These are phyloP conservation scores for Caenorhabditis sp. DNA, from an alignment of 2,888 invertebrate species.

Conservation along the genomic window DNA sequence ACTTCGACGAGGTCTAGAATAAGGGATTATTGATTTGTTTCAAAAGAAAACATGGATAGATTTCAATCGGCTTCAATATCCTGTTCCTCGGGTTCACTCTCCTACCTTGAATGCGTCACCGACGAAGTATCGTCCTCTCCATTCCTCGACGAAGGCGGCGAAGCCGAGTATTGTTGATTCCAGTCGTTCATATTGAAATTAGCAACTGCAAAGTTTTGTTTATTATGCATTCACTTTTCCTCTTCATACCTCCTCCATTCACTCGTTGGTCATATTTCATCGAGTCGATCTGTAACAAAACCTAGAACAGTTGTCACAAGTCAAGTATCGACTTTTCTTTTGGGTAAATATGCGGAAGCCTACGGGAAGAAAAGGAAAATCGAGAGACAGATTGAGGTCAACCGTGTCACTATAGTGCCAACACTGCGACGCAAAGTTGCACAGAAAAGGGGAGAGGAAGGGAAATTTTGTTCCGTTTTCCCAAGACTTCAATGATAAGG, in stretches of 20 bases:
- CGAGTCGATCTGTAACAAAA: conserved; percentile 55
- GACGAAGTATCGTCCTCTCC: conserved; percentile 62
- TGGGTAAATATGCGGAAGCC: conserved; percentile 47
- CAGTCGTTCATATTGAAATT: conserved; percentile 60
- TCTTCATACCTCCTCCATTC: conserved; percentile 45
- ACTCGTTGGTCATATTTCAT: conserved; percentile 64
- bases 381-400: conserved; percentile 51
- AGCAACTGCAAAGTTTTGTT: conserved; percentile 23
- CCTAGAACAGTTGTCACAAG: not conserved
- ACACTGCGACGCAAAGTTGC: conserved; percentile 57
- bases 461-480: conserved; percentile 28
- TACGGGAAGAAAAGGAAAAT: conserved; percentile 11
- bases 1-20: conserved; percentile 61
- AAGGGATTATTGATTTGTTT: not conserved
- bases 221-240: not conserved
- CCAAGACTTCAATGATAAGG: conserved; percentile 3
- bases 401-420: conserved; percentile 65
- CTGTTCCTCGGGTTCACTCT: not conserved
- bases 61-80: conserved; percentile 4
- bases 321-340: conserved; percentile 38
- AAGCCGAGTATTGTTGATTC: conserved; percentile 42
- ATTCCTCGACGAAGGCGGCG: conserved; percentile 64
- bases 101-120: conserved; percentile 48
- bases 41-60: not conserved
- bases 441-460: conserved; percentile 30